phyloP scores from a whole-genome alignment of 2,797 vertebrate species.

The Cetoscarus ocellatus region DNA sequence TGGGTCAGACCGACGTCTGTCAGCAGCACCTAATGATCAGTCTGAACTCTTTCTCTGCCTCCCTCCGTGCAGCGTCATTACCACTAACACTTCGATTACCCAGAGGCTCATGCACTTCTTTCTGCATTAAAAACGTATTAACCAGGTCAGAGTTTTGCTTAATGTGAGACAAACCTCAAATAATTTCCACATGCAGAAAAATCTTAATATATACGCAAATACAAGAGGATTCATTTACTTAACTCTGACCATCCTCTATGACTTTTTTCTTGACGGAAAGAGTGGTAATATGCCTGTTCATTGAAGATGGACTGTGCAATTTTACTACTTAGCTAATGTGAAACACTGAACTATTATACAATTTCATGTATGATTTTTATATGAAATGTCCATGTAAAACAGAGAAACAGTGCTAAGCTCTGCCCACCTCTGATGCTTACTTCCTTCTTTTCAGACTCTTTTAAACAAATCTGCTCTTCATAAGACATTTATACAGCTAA shows the following conservation, averaged over 20 bases:
- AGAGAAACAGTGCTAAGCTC: no score
- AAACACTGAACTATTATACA: neutral
- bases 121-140: neutral
- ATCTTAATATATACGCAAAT: neutral
- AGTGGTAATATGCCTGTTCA: no score
- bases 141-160: neutral
- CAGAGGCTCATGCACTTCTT: neutral
- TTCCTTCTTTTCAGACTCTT: no score
- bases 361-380: neutral
- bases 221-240: neutral
- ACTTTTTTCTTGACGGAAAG: no score
- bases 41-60: conserved; percentile 10
- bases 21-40: conserved; percentile 17
- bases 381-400: no score
- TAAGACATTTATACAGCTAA: no score
- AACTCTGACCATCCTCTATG: no score
- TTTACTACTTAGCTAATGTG: no score
- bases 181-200: no score
- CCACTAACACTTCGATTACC: neutral
- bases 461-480: no score
- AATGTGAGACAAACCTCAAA: neutral
- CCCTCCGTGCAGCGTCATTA: conserved; percentile 1
- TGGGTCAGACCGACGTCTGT: conserved; percentile 34
- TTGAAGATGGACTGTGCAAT: no score
- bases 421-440: no score